A percentile compares a stretch with the other conserved stretches of the same genome.
Conservation (phyloP, 1,140 invertebrate species). For the Heliothis subflexa region DNA sequence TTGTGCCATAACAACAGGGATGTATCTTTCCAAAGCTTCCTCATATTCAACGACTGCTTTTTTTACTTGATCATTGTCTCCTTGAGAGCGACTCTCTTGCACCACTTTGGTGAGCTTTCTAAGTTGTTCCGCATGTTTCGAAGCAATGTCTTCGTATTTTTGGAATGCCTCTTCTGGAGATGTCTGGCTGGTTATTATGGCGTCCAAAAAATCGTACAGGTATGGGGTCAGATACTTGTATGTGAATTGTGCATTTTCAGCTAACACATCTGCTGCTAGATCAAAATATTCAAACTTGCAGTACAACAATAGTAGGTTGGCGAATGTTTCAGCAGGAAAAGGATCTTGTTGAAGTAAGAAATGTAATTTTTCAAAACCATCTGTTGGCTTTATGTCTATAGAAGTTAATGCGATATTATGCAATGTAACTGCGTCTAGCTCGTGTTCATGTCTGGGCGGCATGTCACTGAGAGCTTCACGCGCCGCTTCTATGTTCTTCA, state of each 20-base stretch:
- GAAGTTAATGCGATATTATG: constrained; percentile 99
- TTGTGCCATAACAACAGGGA: constrained; percentile 99
- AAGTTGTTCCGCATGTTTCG: constrained; percentile 95
- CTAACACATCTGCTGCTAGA: constrained; percentile 98
- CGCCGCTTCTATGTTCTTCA: constrained; percentile 97
- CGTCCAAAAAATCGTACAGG: constrained; percentile 96
- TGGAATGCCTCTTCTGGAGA: constrained; percentile 98
- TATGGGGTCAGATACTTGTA: constrained; percentile 98
- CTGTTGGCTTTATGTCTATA: constrained; percentile 94
- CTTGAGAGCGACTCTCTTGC: constrained; percentile 95
- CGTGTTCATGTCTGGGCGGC: constrained; percentile 98
- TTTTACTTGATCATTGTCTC: constrained; percentile 96
- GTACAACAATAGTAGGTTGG: constrained; percentile 97
- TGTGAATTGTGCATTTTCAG: constrained; percentile 98
- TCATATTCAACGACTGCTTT: constrained; percentile 97
- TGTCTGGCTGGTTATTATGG: constrained; percentile 98
- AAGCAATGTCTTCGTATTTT: constrained; percentile 98
- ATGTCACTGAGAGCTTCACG: constrained; percentile 98
- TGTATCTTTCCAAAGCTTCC: constrained; percentile 94
- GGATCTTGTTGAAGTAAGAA: constrained; percentile 98
- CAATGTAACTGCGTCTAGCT: constrained; percentile 98
- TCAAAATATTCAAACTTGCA: constrained; percentile 99
- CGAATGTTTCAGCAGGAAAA: constrained; percentile 99
- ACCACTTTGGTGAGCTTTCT: constrained; percentile 97
- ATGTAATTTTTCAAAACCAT: constrained; percentile 98